Evolutionary conservation across 1,140 invertebrate species (phyloP), one percentile per base, ranked within the genome.

Genomic region (Aricia agestis): DNA sequence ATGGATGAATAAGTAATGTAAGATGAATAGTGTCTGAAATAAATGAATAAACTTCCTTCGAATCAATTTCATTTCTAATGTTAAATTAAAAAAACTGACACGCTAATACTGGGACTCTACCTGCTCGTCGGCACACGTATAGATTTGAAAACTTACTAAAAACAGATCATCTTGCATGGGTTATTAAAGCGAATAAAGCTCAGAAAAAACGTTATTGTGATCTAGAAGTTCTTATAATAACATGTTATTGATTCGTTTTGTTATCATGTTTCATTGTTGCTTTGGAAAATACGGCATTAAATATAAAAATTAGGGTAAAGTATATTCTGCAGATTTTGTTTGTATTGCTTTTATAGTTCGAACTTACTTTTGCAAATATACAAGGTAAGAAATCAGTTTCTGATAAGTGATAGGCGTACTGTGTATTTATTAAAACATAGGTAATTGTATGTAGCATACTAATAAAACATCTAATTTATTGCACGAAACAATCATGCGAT

Each of bases 81-180:
- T 15, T 52, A 52, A 52, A 52, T 13, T 15, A 52, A 5, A 15
- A 52, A 52, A 52, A 52, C 45, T 52, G 15, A 42, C 13, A 41
- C 77, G 77, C 76, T 75, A 9, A 17, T 41, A 81, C 13, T 78
- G 42, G 7, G 31, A 69, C 78, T 74, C 31, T 19, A 76, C 73
- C n/a, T 11, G 31, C 57, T n/a, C 61, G 41, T 68, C 71, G 75
- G 74, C 73, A 70, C 63, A 66, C 72, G 78, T 76, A 81, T 79
- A 80, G 74, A 77, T 76, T 82, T 80, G 73, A 82, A 80, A 82
- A 83, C 82, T 82, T 80, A 86, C 67, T 81, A 78, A 76, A 83
- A 85, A 82, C 74, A 77, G 72, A 74, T 69, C 78, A 72, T 69
- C 74, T 80, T 76, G 75, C 69, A 69, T 71, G 74, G 72, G 73